Percentiles rank a stretch among this genome's conserved stretches.
phyloP scores from a whole-genome alignment of 2,888 invertebrate genomes.

The Ennomos erosarius region DNA sequence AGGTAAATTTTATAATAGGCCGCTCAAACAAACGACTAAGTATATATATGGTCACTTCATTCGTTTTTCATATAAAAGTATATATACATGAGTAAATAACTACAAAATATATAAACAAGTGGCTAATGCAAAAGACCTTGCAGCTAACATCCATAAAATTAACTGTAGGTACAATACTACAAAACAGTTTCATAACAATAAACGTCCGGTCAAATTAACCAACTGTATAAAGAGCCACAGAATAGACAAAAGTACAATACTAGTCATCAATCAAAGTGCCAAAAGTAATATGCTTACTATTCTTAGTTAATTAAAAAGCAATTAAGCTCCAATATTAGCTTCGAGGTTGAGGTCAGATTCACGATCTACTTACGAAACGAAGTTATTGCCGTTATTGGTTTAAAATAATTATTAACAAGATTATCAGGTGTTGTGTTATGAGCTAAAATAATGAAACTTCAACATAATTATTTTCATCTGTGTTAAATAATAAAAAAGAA shows the following conservation, averaged over 20 bases:
- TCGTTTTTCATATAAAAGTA: too few relatives aligned
- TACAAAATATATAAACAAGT: too few relatives aligned
- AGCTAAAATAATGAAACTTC: too few relatives aligned
- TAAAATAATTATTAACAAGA: neutral
- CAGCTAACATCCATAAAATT: constrained; percentile 4
- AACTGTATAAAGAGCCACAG: constrained; percentile 10
- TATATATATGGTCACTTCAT: too few relatives aligned
- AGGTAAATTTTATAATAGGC: too few relatives aligned
- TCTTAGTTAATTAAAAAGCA: constrained; percentile 64
- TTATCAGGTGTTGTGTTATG: neutral
- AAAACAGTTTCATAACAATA: constrained; percentile 29
- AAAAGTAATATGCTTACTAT: constrained; percentile 42
- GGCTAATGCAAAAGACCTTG: constrained; percentile 5
- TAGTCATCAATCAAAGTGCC: constrained; percentile 63
- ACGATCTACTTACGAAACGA: constrained; percentile 18
- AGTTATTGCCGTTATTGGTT: constrained; percentile 1
- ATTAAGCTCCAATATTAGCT: constrained; percentile 53
- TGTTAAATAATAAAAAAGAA: too few relatives aligned
- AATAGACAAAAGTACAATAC: constrained; percentile 13
- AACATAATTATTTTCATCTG: too few relatives aligned
- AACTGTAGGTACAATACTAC: constrained; percentile 11
- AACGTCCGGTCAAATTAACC: constrained; percentile 19
- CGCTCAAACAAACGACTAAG: too few relatives aligned
- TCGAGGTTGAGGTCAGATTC: constrained; percentile 23
- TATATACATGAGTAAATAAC: too few relatives aligned